Base-by-base conservation (phyloP, 2,888 invertebrate species). In the Cataglyphis rosenhaueri region DNA sequence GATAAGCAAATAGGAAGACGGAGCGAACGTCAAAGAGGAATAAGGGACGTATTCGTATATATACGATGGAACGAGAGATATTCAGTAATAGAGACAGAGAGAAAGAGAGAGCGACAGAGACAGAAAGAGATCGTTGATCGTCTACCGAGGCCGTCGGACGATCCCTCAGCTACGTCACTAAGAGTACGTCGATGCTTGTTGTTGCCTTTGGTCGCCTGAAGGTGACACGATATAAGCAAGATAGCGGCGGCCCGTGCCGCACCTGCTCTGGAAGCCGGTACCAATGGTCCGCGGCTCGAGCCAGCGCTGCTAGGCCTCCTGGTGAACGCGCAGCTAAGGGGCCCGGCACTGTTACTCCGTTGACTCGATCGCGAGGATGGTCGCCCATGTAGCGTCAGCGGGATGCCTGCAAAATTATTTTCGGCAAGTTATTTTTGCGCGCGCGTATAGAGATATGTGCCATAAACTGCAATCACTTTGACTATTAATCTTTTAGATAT, bases 211-310 rank as follows among this genome's bases (percentile, higher is more conserved):
- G 91, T 92, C 83, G 92, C 92, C 91, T 94, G 94, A 89, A 97
- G 96, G 96, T 97, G 97, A 96, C 97, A 97, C 96, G 98, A 98
- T 96, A 98, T 97, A 96, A 98, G 97, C 97, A 98, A 97, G 97
- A 98, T 97, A 97, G 98, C 98, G 96, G 98, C 98, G 96, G 97
- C 96, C 95, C 97, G 97, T 95, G 98, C 98, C 96, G 97, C 97
- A 97, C 98, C 98, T 98, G 97, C 97, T 96, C 98, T 97, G 95
- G 97, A 97, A 93, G 97, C 96, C 93, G 97, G 96, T 94, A 97
- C 97, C 92, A 96, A 95, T 93, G 96, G 96, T 94, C 97, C 97
- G 92, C 96, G 96, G 92, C 96, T 96, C 87, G 29, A 29, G 2
- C 96, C 96, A 89, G 96, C 95, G 94, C 96, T 95, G 95, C 95